Conservation (phyloP, 2,888 invertebrate species). For the Eupithecia centaureata region DNA sequence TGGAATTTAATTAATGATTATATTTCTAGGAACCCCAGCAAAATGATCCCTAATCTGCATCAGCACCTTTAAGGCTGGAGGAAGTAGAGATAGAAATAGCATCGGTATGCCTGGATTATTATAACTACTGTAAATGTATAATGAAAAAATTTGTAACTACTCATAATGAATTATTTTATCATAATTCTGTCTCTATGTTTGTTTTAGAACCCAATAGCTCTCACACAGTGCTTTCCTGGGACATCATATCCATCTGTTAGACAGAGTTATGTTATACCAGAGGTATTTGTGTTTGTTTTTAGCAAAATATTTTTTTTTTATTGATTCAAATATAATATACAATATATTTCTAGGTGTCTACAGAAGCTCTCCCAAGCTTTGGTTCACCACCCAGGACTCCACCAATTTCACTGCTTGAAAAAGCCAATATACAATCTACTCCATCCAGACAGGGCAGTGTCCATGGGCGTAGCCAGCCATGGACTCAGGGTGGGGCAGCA, state of each 20-base stretch:
- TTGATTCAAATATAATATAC: constrained; percentile 9
- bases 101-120: constrained; percentile 9
- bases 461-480: no score
- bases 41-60: constrained; percentile 2
- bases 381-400: constrained; percentile 16
- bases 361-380: neutral
- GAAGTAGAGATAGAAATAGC: constrained; percentile 5
- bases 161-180: constrained; percentile 13
- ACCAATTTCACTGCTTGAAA: constrained; percentile 6
- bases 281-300: constrained; percentile 13
- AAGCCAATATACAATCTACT: constrained; percentile 3
- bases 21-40: constrained; percentile 12
- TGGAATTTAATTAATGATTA: neutral
- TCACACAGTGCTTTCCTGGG: constrained; percentile 2
- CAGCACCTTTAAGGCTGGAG: constrained; percentile 11
- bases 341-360: constrained; percentile 10
- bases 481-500: no score
- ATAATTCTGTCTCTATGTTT: constrained; percentile 13
- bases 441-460: constrained; percentile 18
- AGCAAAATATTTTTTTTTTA: constrained; percentile 1
- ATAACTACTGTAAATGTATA: neutral
- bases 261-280: constrained; percentile 13
- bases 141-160: constrained; percentile 2
- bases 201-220: constrained; percentile 13
- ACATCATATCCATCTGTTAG: constrained; percentile 12